Evolutionary conservation across 1,140 invertebrate genomes (phyloP), one percentile per base, ranked within the genome.

Genomic region (Oscheius sp.): DNA sequence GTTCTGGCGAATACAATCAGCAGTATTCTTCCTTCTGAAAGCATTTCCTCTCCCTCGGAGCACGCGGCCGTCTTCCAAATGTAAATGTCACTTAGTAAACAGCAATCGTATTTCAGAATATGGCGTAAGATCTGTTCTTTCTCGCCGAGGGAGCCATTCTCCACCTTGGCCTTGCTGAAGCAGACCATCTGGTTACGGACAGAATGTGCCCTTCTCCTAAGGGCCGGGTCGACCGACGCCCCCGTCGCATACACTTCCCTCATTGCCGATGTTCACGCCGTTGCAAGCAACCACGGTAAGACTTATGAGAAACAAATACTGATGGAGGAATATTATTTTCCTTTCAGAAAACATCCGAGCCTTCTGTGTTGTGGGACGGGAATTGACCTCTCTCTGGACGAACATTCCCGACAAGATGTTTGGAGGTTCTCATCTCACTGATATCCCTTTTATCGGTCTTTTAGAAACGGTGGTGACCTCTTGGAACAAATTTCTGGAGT

Each of bases 41-140:
- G 64, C 15, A 15, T 67, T 1, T 55, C 64, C 2, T 58, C 68
- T 36, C 72, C 72, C 4, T 18, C 35, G 13, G 72, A 74, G 32
- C 35, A 32, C 10, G 45, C 68, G 28, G 52, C 72, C 2, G 45
- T 74, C 15, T 46, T 68, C 15, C 64, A 68, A 67, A 59, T 74
- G 66, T 68, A 26, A 23, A 38, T 68, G 13, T 26, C 63, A 3
- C 26, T 32, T 13, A 32, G 18, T 13, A 34, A 18, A 18, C 31
- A 32, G 7, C 26, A 36, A 63, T 26, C 15, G 10, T 63, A 63
- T 32, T 67, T 29, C 46, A 68, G 66, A 4, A 74, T 74, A 31
- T 74, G 72, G 72, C 29, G 72, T 10, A 74, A 74, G 42, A 63
- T 68, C 34, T 68, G 72, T 26, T 74, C 49, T 31, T 68, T 74